These are phyloP conservation scores for Bugulina stolonifera DNA, from an alignment of 2,888 invertebrate genomes.

Conservation along the genomic window DNA sequence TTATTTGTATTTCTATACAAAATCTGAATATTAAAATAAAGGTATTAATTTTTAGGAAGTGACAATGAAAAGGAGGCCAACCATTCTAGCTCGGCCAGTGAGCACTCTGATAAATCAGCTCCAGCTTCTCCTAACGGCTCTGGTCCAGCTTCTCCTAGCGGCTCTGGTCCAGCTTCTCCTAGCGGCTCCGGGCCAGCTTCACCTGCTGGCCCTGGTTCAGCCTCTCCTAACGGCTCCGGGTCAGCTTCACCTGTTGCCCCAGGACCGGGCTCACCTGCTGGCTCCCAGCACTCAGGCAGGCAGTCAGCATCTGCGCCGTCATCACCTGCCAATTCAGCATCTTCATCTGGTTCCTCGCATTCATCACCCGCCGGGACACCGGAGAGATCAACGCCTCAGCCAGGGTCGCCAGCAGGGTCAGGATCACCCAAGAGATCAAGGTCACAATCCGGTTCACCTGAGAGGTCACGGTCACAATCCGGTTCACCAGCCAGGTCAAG, in stretches of 20 bases:
- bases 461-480: background rate
- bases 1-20: too few species aligned
- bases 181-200: background rate
- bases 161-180: background rate
- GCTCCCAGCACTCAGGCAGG: background rate
- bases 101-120: background rate
- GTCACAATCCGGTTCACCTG: background rate
- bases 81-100: too few species aligned
- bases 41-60: too few species aligned
- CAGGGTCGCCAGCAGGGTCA: too few species aligned
- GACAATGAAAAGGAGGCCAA: too few species aligned
- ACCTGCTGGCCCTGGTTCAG: background rate
- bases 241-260: background rate
- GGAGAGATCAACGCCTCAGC: too few species aligned
- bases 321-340: background rate
- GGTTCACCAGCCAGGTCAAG: slow-evolving; percentile 1
- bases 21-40: too few species aligned
- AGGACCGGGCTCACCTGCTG: slow-evolving; percentile 5
- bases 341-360: too few species aligned
- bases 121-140: background rate
- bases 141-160: background rate
- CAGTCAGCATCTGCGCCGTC: background rate
- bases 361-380: too few species aligned
- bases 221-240: background rate
- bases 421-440: too few species aligned